A percentile compares a stretch with the other conserved stretches of the same genome.
These are phyloP conservation scores for Anolis apletophallus DNA, from an alignment of 2,797 vertebrate genomes.

Conservation along the genomic window DNA sequence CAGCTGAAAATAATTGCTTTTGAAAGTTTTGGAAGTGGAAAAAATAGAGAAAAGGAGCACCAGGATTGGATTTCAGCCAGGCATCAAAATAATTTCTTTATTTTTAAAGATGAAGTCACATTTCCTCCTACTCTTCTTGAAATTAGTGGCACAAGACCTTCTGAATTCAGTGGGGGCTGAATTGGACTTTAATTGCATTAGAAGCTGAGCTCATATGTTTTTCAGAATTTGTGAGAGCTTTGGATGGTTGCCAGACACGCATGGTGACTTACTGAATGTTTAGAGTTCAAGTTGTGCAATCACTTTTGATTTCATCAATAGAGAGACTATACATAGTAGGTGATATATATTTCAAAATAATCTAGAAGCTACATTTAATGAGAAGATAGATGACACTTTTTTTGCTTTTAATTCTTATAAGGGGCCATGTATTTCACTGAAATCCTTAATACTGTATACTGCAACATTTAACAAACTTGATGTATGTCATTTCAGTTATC, in stretches of 20 bases:
- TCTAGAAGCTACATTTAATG: not conserved
- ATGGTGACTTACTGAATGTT: not conserved
- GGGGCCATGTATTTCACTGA: not conserved
- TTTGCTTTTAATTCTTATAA: not conserved
- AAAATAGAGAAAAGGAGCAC: not conserved
- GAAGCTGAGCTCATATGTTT: constrained; percentile 15
- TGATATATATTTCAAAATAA: not conserved
- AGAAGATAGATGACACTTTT: not conserved
- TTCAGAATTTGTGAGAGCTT: not conserved
- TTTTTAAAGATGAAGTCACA: not conserved
- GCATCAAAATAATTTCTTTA: not conserved
- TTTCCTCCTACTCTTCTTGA: not conserved
- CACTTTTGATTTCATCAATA: not conserved
- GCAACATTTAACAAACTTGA: not conserved
- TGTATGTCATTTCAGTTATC: not conserved
- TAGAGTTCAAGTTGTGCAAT: not conserved
- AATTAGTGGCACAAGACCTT: not conserved
- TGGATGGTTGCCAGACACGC: not conserved
- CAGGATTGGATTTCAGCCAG: not conserved
- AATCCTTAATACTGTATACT: not conserved
- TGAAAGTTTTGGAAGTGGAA: not conserved
- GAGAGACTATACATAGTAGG: no score
- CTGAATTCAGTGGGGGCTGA: constrained; percentile 8
- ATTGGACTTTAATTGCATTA: constrained; percentile 10
- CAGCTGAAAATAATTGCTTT: constrained; percentile 9